Base-by-base conservation (phyloP, 2,797 vertebrate species). In the Synaphobranchus kaupii region DNA sequence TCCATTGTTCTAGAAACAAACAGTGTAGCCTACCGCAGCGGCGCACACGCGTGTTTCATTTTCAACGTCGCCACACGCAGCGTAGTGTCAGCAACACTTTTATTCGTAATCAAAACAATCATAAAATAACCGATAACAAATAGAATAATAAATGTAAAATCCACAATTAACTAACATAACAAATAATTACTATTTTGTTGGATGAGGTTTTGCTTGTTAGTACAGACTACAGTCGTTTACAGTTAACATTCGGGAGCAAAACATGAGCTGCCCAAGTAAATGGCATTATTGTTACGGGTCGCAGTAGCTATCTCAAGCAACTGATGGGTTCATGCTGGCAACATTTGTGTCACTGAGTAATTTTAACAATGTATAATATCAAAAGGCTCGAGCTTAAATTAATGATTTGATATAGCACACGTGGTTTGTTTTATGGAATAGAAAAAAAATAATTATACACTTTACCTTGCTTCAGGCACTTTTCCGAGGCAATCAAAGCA, bases 381-480 rank as follows among this genome's bases (percentile, higher is more conserved):
- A 25, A 50, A 52, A 83, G 50, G n/a, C 25, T 28, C 47, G 9
- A 9, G 81, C 7, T 12, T 81, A 50, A 47, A 48, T 81, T 25
- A 47, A 17, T 54, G 58, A 50, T 81, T 3, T 34, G n/a, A 66
- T 44, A 2, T 20, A 48, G 20, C 39, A 20, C 76, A 22, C 39
- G 76, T 80, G 17, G 34, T 34, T 80, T 80, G 44, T 25, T 80
- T 20, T 47, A 80, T 80, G 22, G 20, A 8, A 48, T 8, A 44
- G 6, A 8, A 66, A 86, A 3, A 39, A 39, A 34, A 31, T 68
- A 39, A 15, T 22, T 20, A 87, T 76, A 3, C 25, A 52, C 54
- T 90, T 93, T 94, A 96, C 95, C 95, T 95, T 94, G 90, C 93
- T 92, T 90, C 87, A 94, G 95, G 94, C 93, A 95, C 95, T 95